Base-by-base conservation (phyloP, 2,797 vertebrate species). In the Ctenosaura bakeri region DNA sequence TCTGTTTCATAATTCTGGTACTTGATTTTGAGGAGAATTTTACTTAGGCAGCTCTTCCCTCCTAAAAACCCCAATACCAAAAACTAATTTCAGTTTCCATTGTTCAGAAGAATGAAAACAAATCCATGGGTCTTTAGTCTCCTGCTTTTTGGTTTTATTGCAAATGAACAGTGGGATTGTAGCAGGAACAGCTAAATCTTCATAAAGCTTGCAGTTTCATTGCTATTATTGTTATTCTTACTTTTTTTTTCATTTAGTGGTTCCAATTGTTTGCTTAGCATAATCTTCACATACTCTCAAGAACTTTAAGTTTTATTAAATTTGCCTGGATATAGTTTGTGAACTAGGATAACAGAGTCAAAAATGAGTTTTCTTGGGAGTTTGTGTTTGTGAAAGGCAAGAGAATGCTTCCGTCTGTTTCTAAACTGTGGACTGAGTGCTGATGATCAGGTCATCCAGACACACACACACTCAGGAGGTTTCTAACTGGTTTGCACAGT, bases 61-160 rank as follows among this genome's bases (percentile, higher is more conserved):
- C 16, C 26, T 26, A 38, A 77, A 42, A 83, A 32, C 2, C 26
- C 32, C 71, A 66, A 10, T 42, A 42, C 56, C 77, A 46, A 76
- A 83, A 90, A 50, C 42, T 83, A 22, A 82, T 87, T 82, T 87
- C 52, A 16, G 54, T 29, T 83, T 62, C 78, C 42, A 32, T 38
- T 62, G 56, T 83, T 69, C 42, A 62, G 32, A 76, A 77, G 42
- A 90, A 87, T 87, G 59, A 76, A 87, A 87, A 81, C 66, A 90
- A 87, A 90, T 90, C 71, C 85, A 7, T 83, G 18, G 42, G 42
- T 77, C 26, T 90, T 87, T 69, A 66, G n/a, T 83, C 3, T 52
- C 56, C 85, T 77, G n/a, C 35, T 50, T 90, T 73, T 26, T 9
- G 54, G 22, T 86, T 83, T 87, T 77, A 83, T 69, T 59, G 29